Evolutionary conservation across 2,888 invertebrate genomes (phyloP).

Genomic region (Agrotis puta): DNA sequence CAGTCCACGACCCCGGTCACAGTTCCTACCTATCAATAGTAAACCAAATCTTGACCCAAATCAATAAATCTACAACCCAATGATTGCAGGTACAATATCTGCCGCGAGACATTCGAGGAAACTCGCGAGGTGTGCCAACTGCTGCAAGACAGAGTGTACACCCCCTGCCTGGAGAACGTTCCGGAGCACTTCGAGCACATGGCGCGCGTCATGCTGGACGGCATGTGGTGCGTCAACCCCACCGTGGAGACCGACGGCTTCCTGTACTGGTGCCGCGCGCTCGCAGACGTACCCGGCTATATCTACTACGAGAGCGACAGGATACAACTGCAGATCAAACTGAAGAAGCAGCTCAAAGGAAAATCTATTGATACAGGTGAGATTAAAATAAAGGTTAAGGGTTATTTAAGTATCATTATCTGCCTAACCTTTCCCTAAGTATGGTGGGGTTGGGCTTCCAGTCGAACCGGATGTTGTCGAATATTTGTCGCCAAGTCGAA

Average conservation of each 20-base stretch:
- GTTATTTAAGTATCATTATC: no score
- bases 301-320: slow-evolving; percentile 84
- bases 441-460: no score
- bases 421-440: no score
- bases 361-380: slow-evolving; percentile 78
- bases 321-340: slow-evolving; percentile 70
- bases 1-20: no score
- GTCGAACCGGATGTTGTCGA: no score
- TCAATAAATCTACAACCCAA: neutral
- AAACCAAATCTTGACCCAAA: neutral
- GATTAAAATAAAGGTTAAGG: slow-evolving; percentile 17
- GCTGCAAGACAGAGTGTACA: slow-evolving; percentile 91
- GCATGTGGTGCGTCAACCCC: slow-evolving; percentile 93
- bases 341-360: slow-evolving; percentile 75
- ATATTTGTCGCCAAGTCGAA: no score
- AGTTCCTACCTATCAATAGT: no score
- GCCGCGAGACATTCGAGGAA: slow-evolving; percentile 92
- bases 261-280: slow-evolving; percentile 88
- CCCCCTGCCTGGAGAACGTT: slow-evolving; percentile 91
- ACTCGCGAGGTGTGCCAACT: slow-evolving; percentile 92
- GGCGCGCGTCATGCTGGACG: slow-evolving; percentile 92
- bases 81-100: slow-evolving; percentile 93
- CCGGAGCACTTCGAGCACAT: slow-evolving; percentile 92
- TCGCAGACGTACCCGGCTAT: slow-evolving; percentile 91
- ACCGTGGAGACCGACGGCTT: slow-evolving; percentile 89